Conservation (phyloP, 2,113 vertebrate genomes). For the Acinonyx jubatus region DNA sequence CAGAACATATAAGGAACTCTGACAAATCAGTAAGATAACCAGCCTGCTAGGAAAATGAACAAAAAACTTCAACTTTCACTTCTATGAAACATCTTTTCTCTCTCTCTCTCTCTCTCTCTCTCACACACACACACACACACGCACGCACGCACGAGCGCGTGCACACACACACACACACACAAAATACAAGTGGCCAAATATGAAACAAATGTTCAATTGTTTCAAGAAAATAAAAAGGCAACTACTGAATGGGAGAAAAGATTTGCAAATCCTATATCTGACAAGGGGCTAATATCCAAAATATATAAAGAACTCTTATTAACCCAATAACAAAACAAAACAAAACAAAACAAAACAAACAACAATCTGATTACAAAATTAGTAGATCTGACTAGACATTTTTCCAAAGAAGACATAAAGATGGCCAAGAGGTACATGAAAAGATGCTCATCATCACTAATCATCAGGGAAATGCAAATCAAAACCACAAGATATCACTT, state of each 20-base stretch:
- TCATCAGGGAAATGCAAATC: background rate
- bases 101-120: too few relatives aligned
- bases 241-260: background rate
- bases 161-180: too few relatives aligned
- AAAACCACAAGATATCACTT: background rate
- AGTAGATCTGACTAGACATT: background rate
- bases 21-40: background rate
- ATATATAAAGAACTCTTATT: background rate
- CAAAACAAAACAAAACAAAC: background rate
- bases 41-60: background rate
- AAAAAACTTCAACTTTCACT: background rate
- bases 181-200: background rate
- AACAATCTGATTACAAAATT: background rate
- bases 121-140: too few relatives aligned
- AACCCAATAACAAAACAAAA: background rate
- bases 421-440: background rate
- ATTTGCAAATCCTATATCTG: background rate
- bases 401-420: background rate
- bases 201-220: background rate
- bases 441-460: background rate
- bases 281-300: background rate
- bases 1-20: background rate
- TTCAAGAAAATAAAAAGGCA: background rate
- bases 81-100: too few relatives aligned
- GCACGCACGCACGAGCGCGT: rapidly evolving